Base-by-base conservation (phyloP, 2,113 vertebrate genomes). In the Stegastes partitus region DNA sequence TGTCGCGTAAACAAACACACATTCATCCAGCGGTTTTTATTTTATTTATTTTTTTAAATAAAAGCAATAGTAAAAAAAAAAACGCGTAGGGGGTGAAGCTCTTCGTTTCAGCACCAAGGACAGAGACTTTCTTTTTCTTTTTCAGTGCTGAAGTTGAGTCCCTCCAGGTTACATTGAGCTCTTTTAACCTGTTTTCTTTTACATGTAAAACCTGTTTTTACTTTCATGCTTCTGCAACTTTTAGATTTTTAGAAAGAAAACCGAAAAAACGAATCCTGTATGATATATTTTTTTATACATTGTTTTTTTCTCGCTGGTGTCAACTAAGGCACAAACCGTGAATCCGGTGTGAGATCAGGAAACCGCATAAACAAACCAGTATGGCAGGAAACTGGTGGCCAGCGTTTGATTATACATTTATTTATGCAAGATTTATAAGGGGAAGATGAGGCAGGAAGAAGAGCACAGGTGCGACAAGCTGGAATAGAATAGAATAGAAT, bases 31-130 rank as follows among this genome's bases (percentile, higher is more conserved):
- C 28, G 28, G n/a, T 47, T 0, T 47, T 42, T 15, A 2, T 18
- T 47, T 23, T 11, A 8, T 76, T 44, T 53, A 28, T 7, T 57
- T 4, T 4, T 18, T 49, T 53, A 5, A 3, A 34, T 5, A 34
- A 34, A 34, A 34, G n/a, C n/a, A n/a, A n/a, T n/a, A n/a, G n/a
- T n/a, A n/a, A n/a, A 39, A 39, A 42, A 12, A 12, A 51, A 44
- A 25, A 18, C 44, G 34, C 71, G 68, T 14, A 23, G 67, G 23
- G 28, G 66, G 51, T 59, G 14, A 4, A 59, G 25, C 19, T 23
- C 26, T 74, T 73, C 15, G 79, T 85, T 95, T 95, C 93, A 95
- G 94, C 87, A 95, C 94, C 94, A 93, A 68, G 94, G 94, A 94
- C 93, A 95, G 93, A 62, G 89, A 53, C 78, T 23, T 1, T 11